These are phyloP conservation scores for Tigriopus japonicus DNA, from an alignment of 1,140 invertebrate genomes.

Conservation along the genomic window DNA sequence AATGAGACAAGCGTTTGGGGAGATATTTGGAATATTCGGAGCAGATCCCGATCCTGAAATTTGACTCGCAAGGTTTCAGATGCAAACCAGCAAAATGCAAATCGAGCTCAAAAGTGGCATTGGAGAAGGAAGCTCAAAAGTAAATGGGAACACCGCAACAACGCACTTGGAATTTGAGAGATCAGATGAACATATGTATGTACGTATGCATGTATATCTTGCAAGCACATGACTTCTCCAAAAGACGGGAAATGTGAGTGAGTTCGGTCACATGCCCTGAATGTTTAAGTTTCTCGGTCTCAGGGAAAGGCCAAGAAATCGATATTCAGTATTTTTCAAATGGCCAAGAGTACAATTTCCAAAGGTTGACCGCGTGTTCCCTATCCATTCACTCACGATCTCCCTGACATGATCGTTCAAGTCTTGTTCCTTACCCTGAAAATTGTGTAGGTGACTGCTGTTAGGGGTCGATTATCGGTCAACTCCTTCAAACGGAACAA, in stretches of 20 bases:
- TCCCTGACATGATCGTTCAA: too few relatives aligned
- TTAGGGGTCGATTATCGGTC: slow-evolving; percentile 63
- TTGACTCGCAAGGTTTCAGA: slow-evolving; percentile 14
- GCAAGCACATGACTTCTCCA: too few relatives aligned
- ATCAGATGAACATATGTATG: too few relatives aligned
- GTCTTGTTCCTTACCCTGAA: slow-evolving; percentile 43
- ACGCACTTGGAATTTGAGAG: too few relatives aligned
- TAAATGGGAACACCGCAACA: too few relatives aligned
- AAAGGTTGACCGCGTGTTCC: too few relatives aligned
- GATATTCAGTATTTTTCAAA: too few relatives aligned
- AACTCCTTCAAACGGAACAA: slow-evolving; percentile 87
- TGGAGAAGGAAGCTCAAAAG: too few relatives aligned
- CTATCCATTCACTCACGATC: too few relatives aligned
- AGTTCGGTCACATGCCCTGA: background rate
- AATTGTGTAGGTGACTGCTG: slow-evolving; percentile 78
- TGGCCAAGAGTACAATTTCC: too few relatives aligned
- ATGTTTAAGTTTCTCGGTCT: background rate
- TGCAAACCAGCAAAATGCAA: background rate
- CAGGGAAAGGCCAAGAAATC: background rate
- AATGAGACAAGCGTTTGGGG: slow-evolving; percentile 83
- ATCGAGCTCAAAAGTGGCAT: too few relatives aligned
- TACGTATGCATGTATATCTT: too few relatives aligned
- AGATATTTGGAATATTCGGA: slow-evolving; percentile 84
- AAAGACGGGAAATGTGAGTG: background rate
- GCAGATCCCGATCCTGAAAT: slow-evolving; percentile 59